A percentile compares a stretch with the other conserved stretches of the same genome.
Conservation (phyloP, 2,888 invertebrate genomes). For the Heteromurus nitidus region DNA sequence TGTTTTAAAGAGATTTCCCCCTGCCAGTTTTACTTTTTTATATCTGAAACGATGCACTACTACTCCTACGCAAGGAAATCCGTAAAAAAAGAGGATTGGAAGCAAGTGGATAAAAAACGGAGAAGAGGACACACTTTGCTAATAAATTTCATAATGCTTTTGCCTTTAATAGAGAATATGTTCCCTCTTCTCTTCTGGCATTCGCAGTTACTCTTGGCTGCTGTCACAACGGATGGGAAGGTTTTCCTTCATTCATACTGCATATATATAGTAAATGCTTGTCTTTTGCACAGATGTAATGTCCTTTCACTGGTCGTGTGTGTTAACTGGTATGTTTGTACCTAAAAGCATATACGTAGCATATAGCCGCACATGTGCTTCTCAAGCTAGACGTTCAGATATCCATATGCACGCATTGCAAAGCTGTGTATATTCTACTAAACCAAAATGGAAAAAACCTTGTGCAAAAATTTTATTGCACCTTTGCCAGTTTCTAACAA, state of each 20-base stretch:
- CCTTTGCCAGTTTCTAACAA: slow-evolving; percentile 28
- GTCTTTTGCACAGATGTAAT: too few relatives aligned
- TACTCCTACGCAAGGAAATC: slow-evolving; percentile 6
- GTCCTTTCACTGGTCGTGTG: too few relatives aligned
- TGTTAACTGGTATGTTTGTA: neutral
- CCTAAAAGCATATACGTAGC: too few relatives aligned
- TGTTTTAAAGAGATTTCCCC: neutral
- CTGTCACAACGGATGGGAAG: slow-evolving; percentile 10
- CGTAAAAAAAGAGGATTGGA: neutral
- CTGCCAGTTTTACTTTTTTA: neutral
- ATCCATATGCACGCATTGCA: neutral
- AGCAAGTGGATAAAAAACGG: neutral
- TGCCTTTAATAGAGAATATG: slow-evolving; percentile 23
- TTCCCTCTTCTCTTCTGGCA: slow-evolving; percentile 12
- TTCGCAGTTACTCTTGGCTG: slow-evolving; percentile 20
- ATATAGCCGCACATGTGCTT: too few relatives aligned
- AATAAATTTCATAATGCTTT: slow-evolving; percentile 38
- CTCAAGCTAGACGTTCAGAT: neutral
- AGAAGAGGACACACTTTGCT: slow-evolving; percentile 27
- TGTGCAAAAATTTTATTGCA: slow-evolving; percentile 45
- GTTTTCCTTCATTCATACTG: slow-evolving; percentile 10
- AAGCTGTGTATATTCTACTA: neutral
- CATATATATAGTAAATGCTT: too few relatives aligned
- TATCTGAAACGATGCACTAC: too few relatives aligned
- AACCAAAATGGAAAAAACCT: slow-evolving; percentile 21